Evolutionary conservation across 2,888 invertebrate genomes (phyloP), one percentile per base, ranked within the genome.

Genomic region (Nycteola revayana): DNA sequence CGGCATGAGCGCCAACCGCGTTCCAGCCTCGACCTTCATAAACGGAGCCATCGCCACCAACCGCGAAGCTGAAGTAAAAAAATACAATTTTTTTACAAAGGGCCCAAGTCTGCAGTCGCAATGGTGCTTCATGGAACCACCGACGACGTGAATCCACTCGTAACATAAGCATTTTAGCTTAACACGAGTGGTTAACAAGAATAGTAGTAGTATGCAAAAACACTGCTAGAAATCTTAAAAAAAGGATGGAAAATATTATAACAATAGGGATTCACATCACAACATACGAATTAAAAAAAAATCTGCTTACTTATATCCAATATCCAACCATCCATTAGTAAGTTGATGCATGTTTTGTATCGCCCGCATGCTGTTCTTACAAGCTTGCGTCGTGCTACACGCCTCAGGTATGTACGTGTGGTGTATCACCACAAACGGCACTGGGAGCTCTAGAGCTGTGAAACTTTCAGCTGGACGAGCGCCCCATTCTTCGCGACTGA

Each of bases 21-120:
- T 90, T 83, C 92, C 94, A 95, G 1, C 94, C 94, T 2, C 94
- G 89, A 1, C 94, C 94, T 42, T 91, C 91, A 66, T 93, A 94
- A 6, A 91, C 92, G 2, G 87, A 80, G 0, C 93, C 93, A 60
- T 95, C 94, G 7, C 94, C 92, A 0, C 94, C 94, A n/a, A 94
- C 90, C 1, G 90, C 91, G 60, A 94, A 95, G 64, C 92, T 94
- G 64, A 72, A 90, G 60, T 2, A 11, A 11, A 0, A n/a, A n/a
- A n/a, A n/a, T n/a, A n/a, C n/a, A n/a, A n/a, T n/a, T n/a, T n/a
- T n/a, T n/a, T n/a, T n/a, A n/a, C n/a, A n/a, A n/a, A n/a, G n/a
- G n/a, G n/a, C n/a, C n/a, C n/a, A n/a, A n/a, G n/a, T n/a, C n/a
- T n/a, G n/a, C n/a, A n/a, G n/a, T n/a, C n/a, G n/a, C n/a, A n/a